Evolutionary conservation across 2,797 vertebrate genomes (phyloP).

Genomic region (Miichthys miiuy): DNA sequence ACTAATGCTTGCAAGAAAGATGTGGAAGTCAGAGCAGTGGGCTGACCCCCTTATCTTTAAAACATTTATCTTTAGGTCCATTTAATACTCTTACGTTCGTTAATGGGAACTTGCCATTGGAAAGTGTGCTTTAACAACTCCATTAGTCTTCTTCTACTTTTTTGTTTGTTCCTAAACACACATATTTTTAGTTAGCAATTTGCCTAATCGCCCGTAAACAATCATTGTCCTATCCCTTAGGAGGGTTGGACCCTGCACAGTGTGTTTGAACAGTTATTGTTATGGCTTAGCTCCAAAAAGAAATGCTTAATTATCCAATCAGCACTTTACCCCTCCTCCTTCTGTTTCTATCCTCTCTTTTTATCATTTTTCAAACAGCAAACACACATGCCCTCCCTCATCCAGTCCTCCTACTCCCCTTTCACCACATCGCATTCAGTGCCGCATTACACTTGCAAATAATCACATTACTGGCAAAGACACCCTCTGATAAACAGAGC

Average conservation of each 20-base stretch:
- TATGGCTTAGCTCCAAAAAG: constrained; percentile 62
- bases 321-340: constrained; percentile 31
- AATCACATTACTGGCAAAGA: constrained; percentile 74
- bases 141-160: constrained; percentile 65
- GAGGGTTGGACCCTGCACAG: constrained; percentile 52
- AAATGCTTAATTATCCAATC: constrained; percentile 66
- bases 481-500: constrained; percentile 64
- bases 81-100: constrained; percentile 59
- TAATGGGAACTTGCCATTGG: constrained; percentile 53
- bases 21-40: constrained; percentile 26
- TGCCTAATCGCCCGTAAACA: constrained; percentile 72
- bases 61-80: constrained; percentile 53
- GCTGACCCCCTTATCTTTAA: constrained; percentile 56
- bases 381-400: not conserved
- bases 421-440: constrained; percentile 41
- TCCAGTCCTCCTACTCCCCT: constrained; percentile 15
- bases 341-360: constrained; percentile 23
- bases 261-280: constrained; percentile 52
- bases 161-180: constrained; percentile 67
- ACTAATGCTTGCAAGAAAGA: constrained; percentile 37
- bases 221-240: constrained; percentile 58
- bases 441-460: constrained; percentile 77
- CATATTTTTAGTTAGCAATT: constrained; percentile 70
- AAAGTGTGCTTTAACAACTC: constrained; percentile 62
- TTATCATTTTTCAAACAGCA: constrained; percentile 37